Percentiles rank a stretch among this genome's conserved stretches.
Conservation (phyloP, 2,113 vertebrate genomes). For the Serilophus lunatus region DNA sequence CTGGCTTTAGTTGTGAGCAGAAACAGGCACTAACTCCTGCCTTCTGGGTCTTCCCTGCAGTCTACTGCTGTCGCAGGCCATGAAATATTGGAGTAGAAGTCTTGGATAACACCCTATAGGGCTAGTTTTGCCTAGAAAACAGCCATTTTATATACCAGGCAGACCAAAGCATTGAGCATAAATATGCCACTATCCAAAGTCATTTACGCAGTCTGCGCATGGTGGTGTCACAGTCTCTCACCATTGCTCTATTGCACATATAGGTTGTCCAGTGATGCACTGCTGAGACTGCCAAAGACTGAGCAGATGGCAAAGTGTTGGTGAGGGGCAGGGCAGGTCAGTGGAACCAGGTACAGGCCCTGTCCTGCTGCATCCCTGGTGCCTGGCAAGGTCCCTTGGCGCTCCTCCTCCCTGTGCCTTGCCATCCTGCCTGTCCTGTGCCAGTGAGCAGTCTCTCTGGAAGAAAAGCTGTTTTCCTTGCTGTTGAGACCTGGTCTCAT, state of each 20-base stretch:
- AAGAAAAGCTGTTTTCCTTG: neutral
- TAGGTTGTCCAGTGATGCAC: accelerated
- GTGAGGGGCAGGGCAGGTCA: neutral
- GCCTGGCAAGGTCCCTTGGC: neutral
- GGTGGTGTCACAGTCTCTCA: neutral
- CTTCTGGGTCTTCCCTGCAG: neutral
- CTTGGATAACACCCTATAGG: neutral
- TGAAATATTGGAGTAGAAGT: neutral
- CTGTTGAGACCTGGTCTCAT: neutral
- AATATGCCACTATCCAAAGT: neutral
- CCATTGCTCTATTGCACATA: accelerated
- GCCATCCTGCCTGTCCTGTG: neutral
- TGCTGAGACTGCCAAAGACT: neutral
- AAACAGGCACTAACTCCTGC: neutral
- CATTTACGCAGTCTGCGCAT: neutral
- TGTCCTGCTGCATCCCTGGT: accelerated
- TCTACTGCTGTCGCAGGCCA: neutral
- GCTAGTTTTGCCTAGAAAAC: neutral
- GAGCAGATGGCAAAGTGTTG: neutral
- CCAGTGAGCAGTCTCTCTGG: neutral
- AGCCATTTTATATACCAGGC: neutral
- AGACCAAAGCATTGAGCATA: neutral
- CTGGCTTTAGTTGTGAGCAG: neutral
- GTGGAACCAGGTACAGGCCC: neutral
- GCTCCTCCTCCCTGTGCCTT: accelerated